Evolutionary conservation across 2,888 invertebrate genomes (phyloP).

Genomic region (Synergus laeviventris): DNA sequence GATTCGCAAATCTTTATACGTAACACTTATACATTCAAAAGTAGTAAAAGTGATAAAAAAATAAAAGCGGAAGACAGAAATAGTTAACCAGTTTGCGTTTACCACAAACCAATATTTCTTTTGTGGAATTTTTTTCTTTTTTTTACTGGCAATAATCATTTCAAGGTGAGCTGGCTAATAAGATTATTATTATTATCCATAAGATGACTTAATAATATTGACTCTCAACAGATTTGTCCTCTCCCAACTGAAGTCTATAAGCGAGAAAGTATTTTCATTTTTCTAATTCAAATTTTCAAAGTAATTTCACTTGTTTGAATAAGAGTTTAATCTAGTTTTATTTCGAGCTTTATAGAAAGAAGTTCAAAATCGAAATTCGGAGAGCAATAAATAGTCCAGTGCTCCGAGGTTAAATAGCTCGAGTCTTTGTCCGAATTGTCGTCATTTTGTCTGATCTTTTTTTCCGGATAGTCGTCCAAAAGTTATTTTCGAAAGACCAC

Average conservation of each 20-base stretch:
- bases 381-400: neutral
- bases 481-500: conserved; percentile 6
- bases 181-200: too few species aligned
- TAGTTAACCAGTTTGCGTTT: neutral
- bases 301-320: too few species aligned
- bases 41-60: neutral
- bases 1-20: neutral
- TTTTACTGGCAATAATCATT: neutral
- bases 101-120: conserved; percentile 1
- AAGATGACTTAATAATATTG: neutral
- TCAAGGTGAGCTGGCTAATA: neutral
- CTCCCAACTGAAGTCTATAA: neutral
- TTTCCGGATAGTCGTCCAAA: neutral
- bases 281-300: neutral
- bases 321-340: neutral
- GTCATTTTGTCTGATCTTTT: neutral
- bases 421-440: conserved; percentile 14
- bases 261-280: neutral
- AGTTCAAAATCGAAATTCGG: neutral
- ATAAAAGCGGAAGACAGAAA: neutral
- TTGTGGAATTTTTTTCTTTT: neutral
- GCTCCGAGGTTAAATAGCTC: conserved; percentile 11
- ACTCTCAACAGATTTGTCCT: neutral
- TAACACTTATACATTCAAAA: neutral
- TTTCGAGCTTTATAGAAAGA: neutral